Evolutionary conservation across 1,140 invertebrate genomes (phyloP).

Genomic region (Acarapis woodi): DNA sequence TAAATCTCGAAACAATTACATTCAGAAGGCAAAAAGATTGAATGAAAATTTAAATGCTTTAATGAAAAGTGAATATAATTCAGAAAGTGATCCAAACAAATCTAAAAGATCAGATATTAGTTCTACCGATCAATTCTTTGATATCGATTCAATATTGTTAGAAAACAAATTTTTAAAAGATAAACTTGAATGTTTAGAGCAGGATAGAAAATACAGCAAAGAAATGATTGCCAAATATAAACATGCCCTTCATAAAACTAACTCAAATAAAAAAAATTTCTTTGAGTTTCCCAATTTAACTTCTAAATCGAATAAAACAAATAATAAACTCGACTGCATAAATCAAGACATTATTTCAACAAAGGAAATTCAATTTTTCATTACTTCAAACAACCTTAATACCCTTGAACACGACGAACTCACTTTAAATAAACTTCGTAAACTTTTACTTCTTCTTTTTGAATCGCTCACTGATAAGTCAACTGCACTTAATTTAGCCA

Average conservation of each 20-base stretch:
- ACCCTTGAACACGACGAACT: conserved; percentile 33
- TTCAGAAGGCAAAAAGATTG: conserved; percentile 46
- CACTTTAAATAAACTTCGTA: conserved; percentile 37
- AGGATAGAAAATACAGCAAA: conserved; percentile 36
- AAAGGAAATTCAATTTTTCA: conserved; percentile 18
- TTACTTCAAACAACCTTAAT: conserved; percentile 18
- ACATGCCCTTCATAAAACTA: conserved; percentile 19
- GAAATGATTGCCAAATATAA: conserved; percentile 21
- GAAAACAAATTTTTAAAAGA: conserved; percentile 33
- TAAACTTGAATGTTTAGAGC: conserved; percentile 39
- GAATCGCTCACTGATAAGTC: conserved; percentile 58
- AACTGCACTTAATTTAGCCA: conserved; percentile 43
- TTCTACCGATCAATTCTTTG: no score
- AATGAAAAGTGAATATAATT: conserved; percentile 18
- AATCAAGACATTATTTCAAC: conserved; percentile 5
- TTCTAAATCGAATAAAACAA: conserved; percentile 1
- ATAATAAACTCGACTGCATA: background rate
- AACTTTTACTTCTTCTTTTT: conserved; percentile 37
- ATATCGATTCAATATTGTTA: conserved; percentile 3
- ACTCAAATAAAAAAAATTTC: conserved; percentile 17
- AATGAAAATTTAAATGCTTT: conserved; percentile 48
- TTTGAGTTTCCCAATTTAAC: conserved; percentile 11
- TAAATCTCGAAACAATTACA: conserved; percentile 48
- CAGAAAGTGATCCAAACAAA: background rate
- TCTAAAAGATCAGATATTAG: background rate